These are phyloP conservation scores for Trachelus tabidus DNA, from an alignment of 2,888 invertebrate species.

Conservation along the genomic window DNA sequence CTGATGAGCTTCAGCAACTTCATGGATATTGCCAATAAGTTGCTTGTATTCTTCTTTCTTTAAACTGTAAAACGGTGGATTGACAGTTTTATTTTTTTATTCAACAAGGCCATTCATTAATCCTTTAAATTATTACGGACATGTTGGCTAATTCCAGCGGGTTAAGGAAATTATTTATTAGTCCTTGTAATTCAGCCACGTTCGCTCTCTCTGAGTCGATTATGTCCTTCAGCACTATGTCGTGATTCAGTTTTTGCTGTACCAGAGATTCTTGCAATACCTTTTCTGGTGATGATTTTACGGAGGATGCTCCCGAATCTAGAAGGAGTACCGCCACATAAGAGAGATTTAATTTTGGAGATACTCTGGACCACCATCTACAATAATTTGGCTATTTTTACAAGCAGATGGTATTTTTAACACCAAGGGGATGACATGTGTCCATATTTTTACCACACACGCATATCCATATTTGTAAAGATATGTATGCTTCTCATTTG, in stretches of 20 bases:
- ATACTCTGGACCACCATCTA: too few relatives aligned
- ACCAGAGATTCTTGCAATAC: constrained; percentile 64
- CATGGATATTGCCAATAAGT: constrained; percentile 88
- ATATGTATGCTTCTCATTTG: too few relatives aligned
- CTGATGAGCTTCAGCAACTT: constrained; percentile 87
- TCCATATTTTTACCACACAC: too few relatives aligned
- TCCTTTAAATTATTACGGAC: constrained; percentile 66
- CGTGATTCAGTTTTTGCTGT: constrained; percentile 79
- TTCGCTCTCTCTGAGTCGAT: constrained; percentile 93
- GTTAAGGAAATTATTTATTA: constrained; percentile 86
- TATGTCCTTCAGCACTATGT: constrained; percentile 88
- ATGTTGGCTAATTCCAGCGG: constrained; percentile 89
- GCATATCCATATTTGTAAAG: neutral
- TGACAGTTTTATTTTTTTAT: constrained; percentile 1
- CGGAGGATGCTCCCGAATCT: constrained; percentile 71
- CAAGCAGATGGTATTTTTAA: too few relatives aligned
- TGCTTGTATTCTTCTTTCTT: constrained; percentile 87
- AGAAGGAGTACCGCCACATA: constrained; percentile 14
- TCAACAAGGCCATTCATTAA: neutral
- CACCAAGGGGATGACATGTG: too few relatives aligned
- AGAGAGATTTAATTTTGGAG: neutral
- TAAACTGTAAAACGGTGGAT: constrained; percentile 71
- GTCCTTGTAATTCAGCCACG: constrained; percentile 87
- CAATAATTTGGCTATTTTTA: too few relatives aligned
- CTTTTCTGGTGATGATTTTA: constrained; percentile 77